These are phyloP conservation scores for Erebia palarica DNA, from an alignment of 2,888 invertebrate genomes.

Conservation along the genomic window DNA sequence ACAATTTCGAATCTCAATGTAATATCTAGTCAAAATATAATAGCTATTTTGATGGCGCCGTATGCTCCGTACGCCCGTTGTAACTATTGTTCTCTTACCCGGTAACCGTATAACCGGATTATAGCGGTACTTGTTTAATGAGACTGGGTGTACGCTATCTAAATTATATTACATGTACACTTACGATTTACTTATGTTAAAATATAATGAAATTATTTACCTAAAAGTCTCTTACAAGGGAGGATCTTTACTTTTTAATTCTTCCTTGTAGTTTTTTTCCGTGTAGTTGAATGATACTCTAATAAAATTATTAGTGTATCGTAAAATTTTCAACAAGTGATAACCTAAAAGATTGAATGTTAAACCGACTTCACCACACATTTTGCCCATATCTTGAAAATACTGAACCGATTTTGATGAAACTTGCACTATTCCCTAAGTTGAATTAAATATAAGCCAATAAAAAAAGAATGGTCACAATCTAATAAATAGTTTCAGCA, in stretches of 20 bases:
- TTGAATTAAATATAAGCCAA: too few relatives aligned
- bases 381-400: too few relatives aligned
- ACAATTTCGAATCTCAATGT: neutral
- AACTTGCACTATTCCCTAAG: too few relatives aligned
- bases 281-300: too few relatives aligned
- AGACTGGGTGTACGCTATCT: conserved; percentile 49
- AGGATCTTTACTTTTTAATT: neutral
- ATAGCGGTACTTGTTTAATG: conserved; percentile 52
- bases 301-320: too few relatives aligned
- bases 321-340: too few relatives aligned
- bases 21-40: conserved; percentile 5
- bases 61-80: conserved; percentile 7
- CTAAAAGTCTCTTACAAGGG: neutral
- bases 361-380: too few relatives aligned
- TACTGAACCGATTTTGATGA: too few relatives aligned
- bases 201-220: neutral
- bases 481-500: too few relatives aligned
- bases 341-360: too few relatives aligned
- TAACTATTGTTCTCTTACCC: conserved; percentile 34
- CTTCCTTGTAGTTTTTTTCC: too few relatives aligned
- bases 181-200: neutral
- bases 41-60: neutral
- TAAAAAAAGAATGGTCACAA: too few relatives aligned
- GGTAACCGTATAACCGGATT: conserved; percentile 53
- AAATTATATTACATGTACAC: conserved; percentile 33